These are phyloP conservation scores for Stomatorhinus walkeri DNA, from an alignment of 2,797 vertebrate species.

Conservation along the genomic window DNA sequence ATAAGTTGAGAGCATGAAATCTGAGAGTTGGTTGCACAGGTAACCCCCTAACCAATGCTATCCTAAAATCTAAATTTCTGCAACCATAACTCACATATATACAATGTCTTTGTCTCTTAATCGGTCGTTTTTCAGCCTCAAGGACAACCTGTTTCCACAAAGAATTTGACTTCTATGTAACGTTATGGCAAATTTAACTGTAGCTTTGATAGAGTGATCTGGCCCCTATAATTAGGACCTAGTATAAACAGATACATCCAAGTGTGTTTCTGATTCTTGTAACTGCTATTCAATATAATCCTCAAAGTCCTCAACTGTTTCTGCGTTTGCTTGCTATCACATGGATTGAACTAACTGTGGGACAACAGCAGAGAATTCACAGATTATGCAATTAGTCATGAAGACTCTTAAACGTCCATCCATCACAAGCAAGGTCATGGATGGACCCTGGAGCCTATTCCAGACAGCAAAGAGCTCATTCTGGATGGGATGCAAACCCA, in stretches of 20 bases:
- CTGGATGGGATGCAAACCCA: neutral
- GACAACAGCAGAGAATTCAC: neutral
- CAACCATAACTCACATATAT: neutral
- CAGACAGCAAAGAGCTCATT: neutral
- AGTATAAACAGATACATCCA: neutral
- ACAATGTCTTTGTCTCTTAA: neutral
- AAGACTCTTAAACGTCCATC: neutral
- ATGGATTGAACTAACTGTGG: neutral
- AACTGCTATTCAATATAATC: neutral
- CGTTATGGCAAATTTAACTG: neutral
- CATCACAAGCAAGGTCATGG: neutral
- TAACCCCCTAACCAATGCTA: neutral
- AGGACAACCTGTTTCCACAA: neutral
- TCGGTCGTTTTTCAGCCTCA: neutral
- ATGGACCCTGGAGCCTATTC: neutral
- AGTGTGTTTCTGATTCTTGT: neutral
- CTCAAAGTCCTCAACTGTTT: neutral
- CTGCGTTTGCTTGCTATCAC: neutral
- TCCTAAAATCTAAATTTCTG: neutral
- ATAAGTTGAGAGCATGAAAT: neutral
- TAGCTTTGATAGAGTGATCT: neutral
- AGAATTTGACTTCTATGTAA: neutral
- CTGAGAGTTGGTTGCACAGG: neutral
- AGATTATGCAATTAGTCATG: neutral
- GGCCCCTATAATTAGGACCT: neutral